phyloP scores from a whole-genome alignment of 2,888 invertebrate species.

The Platycnemis pennipes region DNA sequence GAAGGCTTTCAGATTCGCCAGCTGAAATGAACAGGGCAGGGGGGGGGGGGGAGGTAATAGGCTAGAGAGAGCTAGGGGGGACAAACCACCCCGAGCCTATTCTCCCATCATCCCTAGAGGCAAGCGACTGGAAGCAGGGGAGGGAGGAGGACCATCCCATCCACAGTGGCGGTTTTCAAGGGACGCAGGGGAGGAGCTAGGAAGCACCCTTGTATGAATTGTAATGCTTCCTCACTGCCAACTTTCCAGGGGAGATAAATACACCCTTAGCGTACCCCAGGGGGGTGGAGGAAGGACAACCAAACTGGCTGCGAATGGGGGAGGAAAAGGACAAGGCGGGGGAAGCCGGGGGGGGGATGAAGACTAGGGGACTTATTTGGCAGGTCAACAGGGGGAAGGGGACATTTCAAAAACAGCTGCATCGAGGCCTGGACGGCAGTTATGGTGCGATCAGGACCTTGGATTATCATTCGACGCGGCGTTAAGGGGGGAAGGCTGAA shows the following conservation, averaged over 20 bases:
- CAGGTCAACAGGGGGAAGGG: not conserved
- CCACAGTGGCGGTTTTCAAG: not conserved
- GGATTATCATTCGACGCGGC: conserved; percentile 31
- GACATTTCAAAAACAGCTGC: conserved; percentile 11
- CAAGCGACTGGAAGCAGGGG: not conserved
- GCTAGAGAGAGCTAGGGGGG: not conserved
- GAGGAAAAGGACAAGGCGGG: not conserved
- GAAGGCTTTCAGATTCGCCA: not conserved
- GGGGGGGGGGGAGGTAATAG: not conserved
- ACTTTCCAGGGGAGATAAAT: conserved; percentile 41
- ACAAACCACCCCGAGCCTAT: not conserved
- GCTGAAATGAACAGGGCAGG: not conserved
- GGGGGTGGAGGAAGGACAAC: not conserved
- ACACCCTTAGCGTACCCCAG: conserved; percentile 22
- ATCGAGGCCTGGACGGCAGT: not conserved
- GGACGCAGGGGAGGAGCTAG: not conserved
- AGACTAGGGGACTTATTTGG: not conserved
- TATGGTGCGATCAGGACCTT: conserved; percentile 29
- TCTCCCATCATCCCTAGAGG: not conserved
- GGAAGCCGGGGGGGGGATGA: not conserved
- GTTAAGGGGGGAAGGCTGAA: not conserved
- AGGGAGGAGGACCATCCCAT: not conserved
- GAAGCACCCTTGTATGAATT: not conserved
- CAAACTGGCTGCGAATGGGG: not conserved
- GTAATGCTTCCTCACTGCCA: not conserved